These are phyloP conservation scores for Steinernema hermaphroditum DNA, from an alignment of 2,888 invertebrate genomes.

Conservation along the genomic window DNA sequence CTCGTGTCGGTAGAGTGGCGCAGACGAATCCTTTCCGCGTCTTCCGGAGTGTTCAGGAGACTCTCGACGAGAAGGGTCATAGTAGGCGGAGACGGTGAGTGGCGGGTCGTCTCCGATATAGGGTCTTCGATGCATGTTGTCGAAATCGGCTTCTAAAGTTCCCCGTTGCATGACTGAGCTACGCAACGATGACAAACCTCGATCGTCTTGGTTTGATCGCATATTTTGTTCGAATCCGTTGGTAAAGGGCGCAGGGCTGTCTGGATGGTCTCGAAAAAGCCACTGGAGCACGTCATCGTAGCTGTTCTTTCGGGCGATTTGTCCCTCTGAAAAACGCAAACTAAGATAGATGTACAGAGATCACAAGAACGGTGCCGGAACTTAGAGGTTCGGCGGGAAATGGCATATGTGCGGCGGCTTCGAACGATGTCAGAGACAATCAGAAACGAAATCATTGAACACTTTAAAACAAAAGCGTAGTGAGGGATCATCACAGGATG, in stretches of 20 bases:
- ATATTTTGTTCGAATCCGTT: slow-evolving; percentile 16
- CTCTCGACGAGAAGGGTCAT: slow-evolving; percentile 15
- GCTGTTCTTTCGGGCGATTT: slow-evolving; percentile 48
- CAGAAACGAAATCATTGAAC: slow-evolving; percentile 23
- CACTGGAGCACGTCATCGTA: slow-evolving; percentile 61
- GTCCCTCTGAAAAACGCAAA: slow-evolving; percentile 43
- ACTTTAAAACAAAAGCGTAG: neutral
- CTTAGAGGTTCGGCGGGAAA: neutral
- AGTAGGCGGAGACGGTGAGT: slow-evolving; percentile 34
- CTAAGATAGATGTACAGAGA: slow-evolving; percentile 2
- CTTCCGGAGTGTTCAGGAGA: slow-evolving; percentile 22
- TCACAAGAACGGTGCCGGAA: slow-evolving; percentile 3
- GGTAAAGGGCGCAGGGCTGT: slow-evolving; percentile 34
- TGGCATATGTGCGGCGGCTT: slow-evolving; percentile 2
- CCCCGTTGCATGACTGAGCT: neutral
- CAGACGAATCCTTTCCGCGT: slow-evolving; percentile 26
- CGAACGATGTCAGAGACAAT: slow-evolving; percentile 27
- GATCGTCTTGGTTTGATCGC: neutral
- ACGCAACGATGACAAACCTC: neutral
- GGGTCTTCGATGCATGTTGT: slow-evolving; percentile 7
- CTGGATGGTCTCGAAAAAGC: slow-evolving; percentile 60
- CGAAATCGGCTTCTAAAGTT: neutral
- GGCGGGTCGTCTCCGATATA: slow-evolving; percentile 1
- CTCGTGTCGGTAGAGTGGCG: slow-evolving; percentile 17
- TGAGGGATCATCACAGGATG: neutral